Evolutionary conservation across 35 echinoderm and acorn worm genomes (phyloP).

Genomic region (Heliocidaris erythrogramma): DNA sequence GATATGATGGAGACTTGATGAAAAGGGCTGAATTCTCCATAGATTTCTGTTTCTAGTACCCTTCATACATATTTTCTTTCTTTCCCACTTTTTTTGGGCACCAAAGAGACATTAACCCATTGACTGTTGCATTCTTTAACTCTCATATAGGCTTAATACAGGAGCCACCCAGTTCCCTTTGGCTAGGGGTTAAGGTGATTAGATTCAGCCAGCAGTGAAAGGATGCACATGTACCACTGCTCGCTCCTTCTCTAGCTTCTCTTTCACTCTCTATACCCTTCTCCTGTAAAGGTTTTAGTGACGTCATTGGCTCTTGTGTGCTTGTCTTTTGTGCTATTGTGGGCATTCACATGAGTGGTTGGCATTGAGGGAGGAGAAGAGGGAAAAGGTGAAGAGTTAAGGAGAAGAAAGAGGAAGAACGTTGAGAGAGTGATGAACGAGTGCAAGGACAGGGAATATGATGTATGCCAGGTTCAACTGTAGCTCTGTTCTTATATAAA

Average conservation of each 20-base stretch:
- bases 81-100: neutral
- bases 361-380: slow-evolving; percentile 4
- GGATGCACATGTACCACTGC: neutral
- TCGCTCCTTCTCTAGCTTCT: neutral
- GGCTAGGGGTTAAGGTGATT: too few relatives aligned
- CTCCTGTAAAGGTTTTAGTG: neutral
- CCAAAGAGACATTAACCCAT: neutral
- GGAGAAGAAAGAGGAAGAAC: neutral
- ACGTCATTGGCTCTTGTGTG: slow-evolving; percentile 11
- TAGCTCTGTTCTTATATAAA: too few relatives aligned
- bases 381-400: neutral
- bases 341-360: slow-evolving; percentile 7
- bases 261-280: too few relatives aligned
- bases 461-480: too few relatives aligned
- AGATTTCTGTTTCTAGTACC: too few relatives aligned
- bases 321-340: slow-evolving; percentile 8
- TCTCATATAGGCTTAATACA: too few relatives aligned
- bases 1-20: neutral
- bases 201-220: neutral
- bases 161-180: too few relatives aligned
- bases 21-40: neutral
- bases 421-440: neutral
- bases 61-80: too few relatives aligned
- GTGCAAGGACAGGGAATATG: neutral
- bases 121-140: too few relatives aligned